Conservation (phyloP, 2,113 vertebrate species). For the Apteryx owenii region DNA sequence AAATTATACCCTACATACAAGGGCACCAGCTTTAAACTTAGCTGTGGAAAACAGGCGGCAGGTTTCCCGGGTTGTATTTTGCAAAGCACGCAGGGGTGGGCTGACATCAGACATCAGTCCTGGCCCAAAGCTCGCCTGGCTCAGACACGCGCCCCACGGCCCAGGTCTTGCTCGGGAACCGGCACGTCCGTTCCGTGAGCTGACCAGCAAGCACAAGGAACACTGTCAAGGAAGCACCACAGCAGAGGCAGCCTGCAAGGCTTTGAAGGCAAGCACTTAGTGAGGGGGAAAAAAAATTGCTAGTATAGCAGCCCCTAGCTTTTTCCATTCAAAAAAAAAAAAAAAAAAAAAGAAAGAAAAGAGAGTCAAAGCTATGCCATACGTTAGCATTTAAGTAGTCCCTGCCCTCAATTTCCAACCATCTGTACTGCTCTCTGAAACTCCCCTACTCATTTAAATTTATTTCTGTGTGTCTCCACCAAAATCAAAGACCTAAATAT, state of each 20-base stretch:
- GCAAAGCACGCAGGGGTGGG: too few species aligned
- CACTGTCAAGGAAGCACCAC: not conserved
- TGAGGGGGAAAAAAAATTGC: not conserved
- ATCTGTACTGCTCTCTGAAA: constrained; percentile 38
- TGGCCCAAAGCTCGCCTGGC: not conserved
- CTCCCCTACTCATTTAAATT: not conserved
- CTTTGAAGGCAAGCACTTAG: not conserved
- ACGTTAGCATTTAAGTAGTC: constrained; percentile 20
- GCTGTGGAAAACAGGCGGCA: too few species aligned
- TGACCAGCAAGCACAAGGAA: not conserved
- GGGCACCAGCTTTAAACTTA: not conserved
- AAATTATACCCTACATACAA: not conserved
- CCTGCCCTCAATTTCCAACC: constrained; percentile 52
- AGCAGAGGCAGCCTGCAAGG: not conserved
- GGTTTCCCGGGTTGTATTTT: too few species aligned
- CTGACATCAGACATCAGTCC: too few species aligned
- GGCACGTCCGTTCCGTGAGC: not conserved
- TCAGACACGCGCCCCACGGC: not conserved
- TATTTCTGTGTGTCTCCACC: not conserved
- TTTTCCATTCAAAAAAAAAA: not conserved
- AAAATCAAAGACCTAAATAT: constrained; percentile 22
- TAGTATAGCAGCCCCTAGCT: not conserved
- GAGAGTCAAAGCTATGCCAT: constrained; percentile 7
- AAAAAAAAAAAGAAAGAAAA: not conserved
- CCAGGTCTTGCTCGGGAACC: not conserved